These are phyloP conservation scores for Plebejus argus DNA, from an alignment of 2,888 invertebrate genomes.

Conservation along the genomic window DNA sequence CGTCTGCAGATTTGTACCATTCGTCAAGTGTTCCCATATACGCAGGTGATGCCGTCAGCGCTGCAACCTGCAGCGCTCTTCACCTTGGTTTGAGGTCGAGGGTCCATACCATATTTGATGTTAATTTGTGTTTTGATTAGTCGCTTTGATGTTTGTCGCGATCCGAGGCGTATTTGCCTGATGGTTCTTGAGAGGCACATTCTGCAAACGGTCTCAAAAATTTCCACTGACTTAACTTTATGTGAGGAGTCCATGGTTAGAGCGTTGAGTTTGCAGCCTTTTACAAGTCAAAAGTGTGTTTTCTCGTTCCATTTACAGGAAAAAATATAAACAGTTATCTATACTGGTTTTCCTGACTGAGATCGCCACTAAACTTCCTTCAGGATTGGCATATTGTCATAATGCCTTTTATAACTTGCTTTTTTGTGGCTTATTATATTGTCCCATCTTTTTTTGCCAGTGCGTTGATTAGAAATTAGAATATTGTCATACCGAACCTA, in stretches of 20 bases:
- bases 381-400: too few species aligned
- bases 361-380: too few species aligned
- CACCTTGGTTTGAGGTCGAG: constrained; percentile 1
- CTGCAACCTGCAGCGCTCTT: background rate
- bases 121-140: background rate
- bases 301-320: background rate
- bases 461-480: too few species aligned
- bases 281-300: background rate
- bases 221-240: background rate
- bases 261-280: background rate
- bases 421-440: too few species aligned
- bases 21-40: background rate
- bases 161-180: background rate
- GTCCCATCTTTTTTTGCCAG: too few species aligned
- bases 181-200: background rate
- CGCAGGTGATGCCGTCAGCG: background rate
- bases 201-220: background rate
- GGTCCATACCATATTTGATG: background rate
- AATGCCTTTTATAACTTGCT: too few species aligned
- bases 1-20: background rate
- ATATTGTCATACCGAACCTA: too few species aligned
- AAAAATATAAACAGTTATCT: background rate
- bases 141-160: constrained; percentile 7
- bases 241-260: background rate
- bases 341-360: too few species aligned